Evolutionary conservation across 2,888 invertebrate species (phyloP).

Genomic region (Spilosoma lubricipeda): DNA sequence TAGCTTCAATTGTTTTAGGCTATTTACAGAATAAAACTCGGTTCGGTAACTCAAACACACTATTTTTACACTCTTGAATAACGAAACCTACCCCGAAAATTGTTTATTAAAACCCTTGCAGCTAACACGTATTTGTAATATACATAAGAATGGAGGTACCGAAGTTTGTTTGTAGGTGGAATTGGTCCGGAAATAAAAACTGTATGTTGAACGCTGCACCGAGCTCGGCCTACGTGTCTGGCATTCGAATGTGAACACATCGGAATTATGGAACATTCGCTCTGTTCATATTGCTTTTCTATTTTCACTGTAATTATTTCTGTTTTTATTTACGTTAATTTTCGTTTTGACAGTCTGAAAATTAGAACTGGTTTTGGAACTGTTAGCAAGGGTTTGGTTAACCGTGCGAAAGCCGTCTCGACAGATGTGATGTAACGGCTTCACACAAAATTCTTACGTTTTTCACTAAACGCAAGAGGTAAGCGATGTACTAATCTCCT

Average conservation of each 20-base stretch:
- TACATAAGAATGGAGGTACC: conserved; percentile 47
- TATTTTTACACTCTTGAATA: background rate
- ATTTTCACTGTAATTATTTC: conserved; percentile 21
- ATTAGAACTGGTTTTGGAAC: background rate
- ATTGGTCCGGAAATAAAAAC: conserved; percentile 69
- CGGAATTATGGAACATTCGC: conserved; percentile 29
- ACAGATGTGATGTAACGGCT: background rate
- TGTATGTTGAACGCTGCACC: conserved; percentile 67
- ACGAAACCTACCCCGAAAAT: conserved; percentile 14
- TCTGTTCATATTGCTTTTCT: conserved; percentile 28
- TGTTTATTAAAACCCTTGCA: conserved; percentile 30
- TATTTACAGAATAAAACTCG: background rate
- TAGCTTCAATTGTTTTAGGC: background rate
- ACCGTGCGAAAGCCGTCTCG: background rate
- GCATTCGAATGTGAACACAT: conserved; percentile 59
- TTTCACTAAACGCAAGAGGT: background rate
- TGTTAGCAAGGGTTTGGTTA: background rate
- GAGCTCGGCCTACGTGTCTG: conserved; percentile 63
- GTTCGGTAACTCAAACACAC: background rate
- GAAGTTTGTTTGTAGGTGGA: conserved; percentile 63
- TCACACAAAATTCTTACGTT: background rate
- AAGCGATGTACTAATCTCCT: too few species aligned
- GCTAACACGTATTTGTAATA: conserved; percentile 46
- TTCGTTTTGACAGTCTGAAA: background rate
- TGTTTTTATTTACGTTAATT: background rate